Evolutionary conservation across 2,113 vertebrate genomes (phyloP).

Genomic region (Macrotus californicus): DNA sequence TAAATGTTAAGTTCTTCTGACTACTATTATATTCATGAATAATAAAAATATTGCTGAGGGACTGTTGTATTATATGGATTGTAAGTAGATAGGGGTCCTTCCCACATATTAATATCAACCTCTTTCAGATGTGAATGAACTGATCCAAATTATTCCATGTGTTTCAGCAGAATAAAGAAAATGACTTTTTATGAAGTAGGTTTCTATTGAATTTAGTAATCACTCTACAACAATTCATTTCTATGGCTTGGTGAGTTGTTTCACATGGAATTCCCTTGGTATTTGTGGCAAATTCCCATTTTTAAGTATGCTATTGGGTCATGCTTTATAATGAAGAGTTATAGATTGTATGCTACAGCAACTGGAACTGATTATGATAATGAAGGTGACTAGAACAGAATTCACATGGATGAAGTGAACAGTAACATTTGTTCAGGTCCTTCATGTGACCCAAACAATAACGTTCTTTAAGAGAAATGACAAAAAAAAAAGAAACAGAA

Average conservation of each 20-base stretch:
- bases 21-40: not conserved
- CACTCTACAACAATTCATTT: conserved; percentile 15
- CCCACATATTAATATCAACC: conserved; percentile 7
- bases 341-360: not conserved
- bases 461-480: not conserved
- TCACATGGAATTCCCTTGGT: conserved; percentile 12
- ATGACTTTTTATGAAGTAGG: conserved; percentile 2
- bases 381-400: not conserved
- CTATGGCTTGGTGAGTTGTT: not conserved
- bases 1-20: not conserved
- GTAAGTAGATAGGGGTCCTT: not conserved
- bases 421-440: not conserved
- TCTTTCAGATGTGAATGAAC: conserved; percentile 14
- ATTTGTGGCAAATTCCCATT: conserved; percentile 5
- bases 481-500: not conserved
- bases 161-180: conserved; percentile 43
- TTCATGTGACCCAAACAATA: not conserved
- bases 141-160: conserved; percentile 33
- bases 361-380: not conserved
- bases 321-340: not conserved
- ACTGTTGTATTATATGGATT: not conserved
- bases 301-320: not conserved
- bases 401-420: not conserved
- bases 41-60: not conserved
- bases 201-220: conserved; percentile 47